Evolutionary conservation across 2,888 invertebrate genomes (phyloP).

Genomic region (Punctoribates punctum): DNA sequence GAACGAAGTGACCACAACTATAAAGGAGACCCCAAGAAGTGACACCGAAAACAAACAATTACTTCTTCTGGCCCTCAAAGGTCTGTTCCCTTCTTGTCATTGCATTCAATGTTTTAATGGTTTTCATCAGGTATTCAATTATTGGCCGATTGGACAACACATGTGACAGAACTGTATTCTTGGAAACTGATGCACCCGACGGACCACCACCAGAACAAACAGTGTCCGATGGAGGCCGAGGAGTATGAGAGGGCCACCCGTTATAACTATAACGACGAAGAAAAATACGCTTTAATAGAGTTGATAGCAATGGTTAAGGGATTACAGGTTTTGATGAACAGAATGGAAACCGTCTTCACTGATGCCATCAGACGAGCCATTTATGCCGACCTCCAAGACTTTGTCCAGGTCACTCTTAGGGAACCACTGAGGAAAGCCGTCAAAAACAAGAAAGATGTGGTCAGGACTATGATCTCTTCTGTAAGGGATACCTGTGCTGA

Average conservation of each 20-base stretch:
- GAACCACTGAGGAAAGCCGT: constrained; percentile 93
- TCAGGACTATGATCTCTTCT: constrained; percentile 86
- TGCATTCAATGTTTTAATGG: neutral
- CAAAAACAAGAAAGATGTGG: constrained; percentile 95
- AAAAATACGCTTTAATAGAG: constrained; percentile 96
- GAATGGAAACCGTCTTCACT: constrained; percentile 94
- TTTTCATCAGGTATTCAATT: constrained; percentile 63
- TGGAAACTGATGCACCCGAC: constrained; percentile 98
- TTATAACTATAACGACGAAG: constrained; percentile 94
- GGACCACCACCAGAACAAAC: constrained; percentile 89
- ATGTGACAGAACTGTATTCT: constrained; percentile 91
- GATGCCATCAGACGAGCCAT: constrained; percentile 85
- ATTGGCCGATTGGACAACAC: constrained; percentile 92
- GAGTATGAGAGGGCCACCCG: constrained; percentile 77
- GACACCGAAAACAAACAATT: constrained; percentile 88
- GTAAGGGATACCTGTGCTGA: constrained; percentile 96
- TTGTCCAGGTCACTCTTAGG: constrained; percentile 79
- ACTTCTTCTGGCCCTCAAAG: constrained; percentile 82
- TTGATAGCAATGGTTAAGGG: constrained; percentile 99
- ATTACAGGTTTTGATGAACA: constrained; percentile 88
- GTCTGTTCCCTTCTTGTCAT: constrained; percentile 54
- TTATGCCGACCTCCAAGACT: constrained; percentile 94
- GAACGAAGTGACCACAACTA: constrained; percentile 76
- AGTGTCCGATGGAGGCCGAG: constrained; percentile 93
- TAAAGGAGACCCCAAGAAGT: constrained; percentile 79